Percentiles rank a stretch among this genome's conserved stretches.
These are phyloP conservation scores for Euschistus heros DNA, from an alignment of 1,140 invertebrate species.

Conservation along the genomic window DNA sequence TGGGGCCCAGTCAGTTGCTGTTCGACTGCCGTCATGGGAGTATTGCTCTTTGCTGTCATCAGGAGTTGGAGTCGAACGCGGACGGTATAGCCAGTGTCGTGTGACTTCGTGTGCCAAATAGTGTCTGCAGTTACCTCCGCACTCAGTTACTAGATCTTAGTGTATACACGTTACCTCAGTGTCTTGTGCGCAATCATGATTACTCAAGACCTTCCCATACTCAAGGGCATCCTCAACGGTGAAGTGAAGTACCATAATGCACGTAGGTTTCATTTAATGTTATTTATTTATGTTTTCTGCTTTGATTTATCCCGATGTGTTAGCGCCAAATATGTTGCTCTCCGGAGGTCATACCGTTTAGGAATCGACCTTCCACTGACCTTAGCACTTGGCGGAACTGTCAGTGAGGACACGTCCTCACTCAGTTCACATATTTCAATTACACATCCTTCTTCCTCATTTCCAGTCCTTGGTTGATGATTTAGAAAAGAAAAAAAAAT, in stretches of 20 bases:
- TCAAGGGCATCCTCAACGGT: constrained; percentile 77
- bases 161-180: constrained; percentile 17
- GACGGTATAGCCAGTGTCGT: constrained; percentile 1
- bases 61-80: background rate
- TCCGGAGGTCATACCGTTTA: constrained; percentile 22
- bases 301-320: background rate
- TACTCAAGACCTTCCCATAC: constrained; percentile 75
- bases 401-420: no score
- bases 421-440: no score
- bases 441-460: constrained; percentile 3
- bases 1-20: constrained; percentile 20
- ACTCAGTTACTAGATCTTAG: constrained; percentile 3
- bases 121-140: background rate
- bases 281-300: constrained; percentile 21
- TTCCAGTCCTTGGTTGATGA: background rate
- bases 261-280: constrained; percentile 52
- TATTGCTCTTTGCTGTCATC: background rate
- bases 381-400: constrained; percentile 7
- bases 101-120: background rate
- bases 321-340: background rate
- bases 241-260: constrained; percentile 80
- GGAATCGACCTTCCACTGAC: constrained; percentile 2
- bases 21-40: constrained; percentile 12
- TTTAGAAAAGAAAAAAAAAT: no score
- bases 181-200: constrained; percentile 36